phyloP scores from a whole-genome alignment of 1,140 invertebrate species.

The Rhopalosiphum padi region DNA sequence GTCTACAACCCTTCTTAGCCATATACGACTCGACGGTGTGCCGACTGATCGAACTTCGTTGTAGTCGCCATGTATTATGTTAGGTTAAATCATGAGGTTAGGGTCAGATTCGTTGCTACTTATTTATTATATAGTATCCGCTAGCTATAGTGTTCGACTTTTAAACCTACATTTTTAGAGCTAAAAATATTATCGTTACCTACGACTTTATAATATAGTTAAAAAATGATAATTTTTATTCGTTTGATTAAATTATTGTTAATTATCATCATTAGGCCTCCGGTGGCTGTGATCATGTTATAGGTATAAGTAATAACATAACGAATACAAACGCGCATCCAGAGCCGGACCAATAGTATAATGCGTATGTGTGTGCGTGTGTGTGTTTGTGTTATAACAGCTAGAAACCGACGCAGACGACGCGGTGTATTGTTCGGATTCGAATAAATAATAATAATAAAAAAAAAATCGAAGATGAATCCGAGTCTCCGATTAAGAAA shows the following conservation, averaged over 20 bases:
- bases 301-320: not conserved
- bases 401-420: not conserved
- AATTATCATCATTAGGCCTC: too few relatives aligned
- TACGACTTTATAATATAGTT: not conserved
- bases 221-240: not conserved
- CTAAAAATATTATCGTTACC: not conserved
- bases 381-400: not conserved
- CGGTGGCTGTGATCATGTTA: too few relatives aligned
- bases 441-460: constrained; percentile 27
- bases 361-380: not conserved
- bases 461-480: constrained; percentile 36
- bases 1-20: not conserved
- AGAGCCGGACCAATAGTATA: constrained; percentile 21
- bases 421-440: constrained; percentile 19
- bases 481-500: constrained; percentile 3
- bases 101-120: not conserved
- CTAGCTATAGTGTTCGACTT: not conserved
- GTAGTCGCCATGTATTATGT: not conserved
- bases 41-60: not conserved
- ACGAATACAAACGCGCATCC: constrained; percentile 7
- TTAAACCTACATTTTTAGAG: not conserved
- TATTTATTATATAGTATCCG: not conserved
- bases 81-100: not conserved
- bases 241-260: not conserved
- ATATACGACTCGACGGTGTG: not conserved